These are phyloP conservation scores for Sarcophaga peregrina DNA, from an alignment of 1,140 invertebrate genomes.

Conservation along the genomic window DNA sequence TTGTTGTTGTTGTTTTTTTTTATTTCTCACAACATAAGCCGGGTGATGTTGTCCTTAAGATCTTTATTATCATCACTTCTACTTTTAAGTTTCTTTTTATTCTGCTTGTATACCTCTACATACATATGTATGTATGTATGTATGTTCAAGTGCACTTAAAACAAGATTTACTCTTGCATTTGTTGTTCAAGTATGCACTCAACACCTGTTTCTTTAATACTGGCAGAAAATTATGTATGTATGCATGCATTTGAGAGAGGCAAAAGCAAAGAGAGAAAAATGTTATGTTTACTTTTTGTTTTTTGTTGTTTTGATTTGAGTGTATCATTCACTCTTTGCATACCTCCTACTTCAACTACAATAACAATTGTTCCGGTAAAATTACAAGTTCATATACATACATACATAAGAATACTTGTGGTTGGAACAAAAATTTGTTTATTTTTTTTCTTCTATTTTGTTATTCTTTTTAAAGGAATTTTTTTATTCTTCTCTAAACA, in stretches of 20 bases:
- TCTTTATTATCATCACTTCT: not conserved
- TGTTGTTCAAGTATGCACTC: constrained; percentile 11
- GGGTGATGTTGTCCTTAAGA: constrained; percentile 24
- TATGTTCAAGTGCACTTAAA: not conserved
- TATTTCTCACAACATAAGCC: constrained; percentile 1
- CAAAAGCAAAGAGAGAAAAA: not conserved
- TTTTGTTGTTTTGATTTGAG: not conserved
- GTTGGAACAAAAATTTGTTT: not conserved
- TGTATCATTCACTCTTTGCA: constrained; percentile 3
- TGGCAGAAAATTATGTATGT: not conserved
- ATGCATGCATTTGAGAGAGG: too few species aligned
- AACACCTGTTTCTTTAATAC: constrained; percentile 15
- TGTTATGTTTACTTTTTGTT: not conserved
- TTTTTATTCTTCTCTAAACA: too few species aligned
- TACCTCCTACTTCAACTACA: not conserved
- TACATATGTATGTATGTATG: not conserved
- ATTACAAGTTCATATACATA: not conserved
- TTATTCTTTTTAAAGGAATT: too few species aligned
- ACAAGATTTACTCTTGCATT: not conserved
- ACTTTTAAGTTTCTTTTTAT: not conserved
- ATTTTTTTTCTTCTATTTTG: not conserved
- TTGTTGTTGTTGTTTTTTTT: not conserved
- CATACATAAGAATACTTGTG: not conserved
- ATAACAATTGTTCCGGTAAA: not conserved
- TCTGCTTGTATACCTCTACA: not conserved